A percentile compares a stretch with the other conserved stretches of the same genome.
Evolutionary conservation across 2,113 vertebrate species (phyloP).

Genomic region (Etheostoma cragini): DNA sequence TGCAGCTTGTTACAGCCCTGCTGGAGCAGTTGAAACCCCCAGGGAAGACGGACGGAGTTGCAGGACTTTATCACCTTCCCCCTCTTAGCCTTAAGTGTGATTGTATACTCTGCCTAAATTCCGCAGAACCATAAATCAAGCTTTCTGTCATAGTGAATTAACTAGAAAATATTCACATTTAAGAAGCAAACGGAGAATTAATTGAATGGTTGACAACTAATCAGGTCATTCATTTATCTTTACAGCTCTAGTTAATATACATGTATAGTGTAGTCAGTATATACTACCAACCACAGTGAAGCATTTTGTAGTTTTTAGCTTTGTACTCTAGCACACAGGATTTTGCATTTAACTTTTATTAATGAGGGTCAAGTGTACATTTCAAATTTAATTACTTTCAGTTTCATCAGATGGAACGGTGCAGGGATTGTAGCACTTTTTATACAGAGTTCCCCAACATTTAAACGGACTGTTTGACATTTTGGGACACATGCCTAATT

Average conservation of each 20-base stretch:
- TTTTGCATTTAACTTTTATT: background rate
- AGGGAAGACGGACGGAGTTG: conserved; percentile 4
- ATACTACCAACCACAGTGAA: background rate
- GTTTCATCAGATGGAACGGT: background rate
- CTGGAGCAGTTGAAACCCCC: conserved; percentile 4
- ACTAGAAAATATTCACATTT: no score
- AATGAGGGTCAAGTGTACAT: background rate
- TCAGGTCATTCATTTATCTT: no score
- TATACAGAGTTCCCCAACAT: background rate
- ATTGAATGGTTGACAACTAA: no score
- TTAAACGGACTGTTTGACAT: background rate
- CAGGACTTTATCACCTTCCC: background rate
- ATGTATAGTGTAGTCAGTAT: background rate
- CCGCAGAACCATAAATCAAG: no score
- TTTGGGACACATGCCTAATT: background rate
- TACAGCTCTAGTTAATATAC: background rate
- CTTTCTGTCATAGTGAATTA: no score
- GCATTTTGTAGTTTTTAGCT: background rate
- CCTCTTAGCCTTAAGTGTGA: background rate
- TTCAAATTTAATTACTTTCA: background rate
- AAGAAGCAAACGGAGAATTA: no score
- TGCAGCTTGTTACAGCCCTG: conserved; percentile 19
- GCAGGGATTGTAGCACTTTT: background rate
- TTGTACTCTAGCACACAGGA: background rate
- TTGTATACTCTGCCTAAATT: no score